Base-by-base conservation (phyloP, 92 coral and sea anemone species). In the Palythoa grandiflora region DNA sequence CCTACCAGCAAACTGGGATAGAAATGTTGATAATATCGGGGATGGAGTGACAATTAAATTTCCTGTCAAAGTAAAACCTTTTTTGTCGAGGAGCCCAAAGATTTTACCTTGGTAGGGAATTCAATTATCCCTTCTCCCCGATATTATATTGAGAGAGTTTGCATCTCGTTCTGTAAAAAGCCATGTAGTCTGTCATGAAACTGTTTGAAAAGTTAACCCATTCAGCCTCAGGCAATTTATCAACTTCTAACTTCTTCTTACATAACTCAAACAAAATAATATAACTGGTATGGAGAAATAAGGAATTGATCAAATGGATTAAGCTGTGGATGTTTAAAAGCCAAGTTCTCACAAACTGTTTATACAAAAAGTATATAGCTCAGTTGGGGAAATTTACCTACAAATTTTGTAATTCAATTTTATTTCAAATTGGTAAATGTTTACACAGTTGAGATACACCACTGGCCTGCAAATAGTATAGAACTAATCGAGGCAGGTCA, bases 11-110 rank as follows among this genome's bases (percentile, higher is more conserved):
- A 36, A 86, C 52, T 86, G 89, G 89, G 89, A 86, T 38, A 75
- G 40, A 74, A 86, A 57, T 48, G 60, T 74, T 37, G 89, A 86
- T 37, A 37, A 73, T n/a, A 74, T 86, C 9, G 89, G 83, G 59
- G 89, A 86, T 86, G 74, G 83, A 12, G 65, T 86, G 83, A 53
- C 65, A 53, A 75, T 86, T 57, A 39, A 86, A 55, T 86, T 75
- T 20, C 83, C 83, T 51, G 73, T 86, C 83, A 86, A 86, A 50
- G 59, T 86, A 48, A 78, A 75, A 35, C 38, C 83, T 73, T 86
- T 73, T 70, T 68, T 86, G 51, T 54, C 72, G 5, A 73, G 89
- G 89, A 59, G 89, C 52, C 89, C 83, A 0, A 52, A 74, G 15
- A 85, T 20, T 66, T 73, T 57, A 74, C 72, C 17, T 48, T 73